Percentiles rank a stretch among this genome's conserved stretches.
These are phyloP conservation scores for Zelleria hepariella DNA, from an alignment of 2,888 invertebrate species.

Conservation along the genomic window DNA sequence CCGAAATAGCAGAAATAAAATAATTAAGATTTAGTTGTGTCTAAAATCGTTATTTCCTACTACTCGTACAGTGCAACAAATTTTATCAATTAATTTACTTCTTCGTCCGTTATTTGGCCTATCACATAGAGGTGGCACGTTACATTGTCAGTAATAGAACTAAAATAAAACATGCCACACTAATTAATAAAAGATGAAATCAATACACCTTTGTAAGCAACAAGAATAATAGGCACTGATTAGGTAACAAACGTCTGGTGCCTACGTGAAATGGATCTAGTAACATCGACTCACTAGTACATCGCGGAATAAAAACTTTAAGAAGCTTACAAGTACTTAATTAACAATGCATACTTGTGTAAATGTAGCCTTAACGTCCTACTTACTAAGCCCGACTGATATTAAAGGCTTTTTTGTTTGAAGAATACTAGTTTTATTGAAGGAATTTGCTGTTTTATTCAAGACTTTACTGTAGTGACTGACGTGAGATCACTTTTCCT, in stretches of 20 bases:
- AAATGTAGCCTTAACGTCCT: not conserved
- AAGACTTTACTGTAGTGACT: not conserved
- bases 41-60: no score
- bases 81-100: no score
- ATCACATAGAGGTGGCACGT: no score
- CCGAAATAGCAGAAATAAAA: no score
- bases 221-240: not conserved
- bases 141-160: no score
- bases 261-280: not conserved
- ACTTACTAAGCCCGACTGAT: not conserved
- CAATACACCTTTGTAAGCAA: not conserved
- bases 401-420: not conserved
- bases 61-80: no score
- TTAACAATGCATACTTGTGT: conserved; percentile 8
- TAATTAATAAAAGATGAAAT: not conserved
- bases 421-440: not conserved
- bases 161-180: not conserved
- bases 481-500: not conserved
- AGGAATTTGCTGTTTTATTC: not conserved
- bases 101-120: no score
- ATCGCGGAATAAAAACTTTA: not conserved
- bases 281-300: not conserved
- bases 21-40: no score
- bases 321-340: not conserved
- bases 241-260: not conserved